Conservation (phyloP, 2,888 invertebrate genomes). For the Axea sp. region DNA sequence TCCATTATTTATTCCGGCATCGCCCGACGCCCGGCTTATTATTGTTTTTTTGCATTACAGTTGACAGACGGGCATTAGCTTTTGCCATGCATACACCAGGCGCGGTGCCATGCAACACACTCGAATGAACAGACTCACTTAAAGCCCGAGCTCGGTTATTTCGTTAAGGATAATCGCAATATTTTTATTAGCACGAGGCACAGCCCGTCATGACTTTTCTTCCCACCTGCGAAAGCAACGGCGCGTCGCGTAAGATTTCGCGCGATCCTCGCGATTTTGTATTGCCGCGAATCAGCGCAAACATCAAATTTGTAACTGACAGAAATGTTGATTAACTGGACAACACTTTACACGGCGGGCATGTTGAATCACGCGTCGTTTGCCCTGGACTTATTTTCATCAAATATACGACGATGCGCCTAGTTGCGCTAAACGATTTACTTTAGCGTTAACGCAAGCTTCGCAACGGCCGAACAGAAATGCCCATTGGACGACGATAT, state of each 20-base stretch:
- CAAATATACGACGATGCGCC: too few species aligned
- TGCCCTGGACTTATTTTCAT: too few species aligned
- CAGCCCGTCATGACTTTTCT: not conserved
- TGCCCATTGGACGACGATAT: too few species aligned
- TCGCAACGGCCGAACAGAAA: too few species aligned
- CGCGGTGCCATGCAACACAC: too few species aligned
- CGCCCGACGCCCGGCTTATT: slow-evolving; percentile 17
- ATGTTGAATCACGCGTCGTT: too few species aligned
- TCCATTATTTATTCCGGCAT: slow-evolving; percentile 37
- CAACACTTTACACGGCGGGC: too few species aligned
- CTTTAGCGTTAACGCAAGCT: too few species aligned
- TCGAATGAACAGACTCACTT: slow-evolving; percentile 1
- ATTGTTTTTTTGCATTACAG: slow-evolving; percentile 34
- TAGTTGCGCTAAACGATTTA: too few species aligned
- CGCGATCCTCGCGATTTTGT: not conserved
- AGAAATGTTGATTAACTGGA: too few species aligned
- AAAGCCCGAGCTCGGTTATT: not conserved
- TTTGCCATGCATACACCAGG: not conserved
- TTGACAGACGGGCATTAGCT: slow-evolving; percentile 26
- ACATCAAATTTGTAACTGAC: slow-evolving; percentile 16
- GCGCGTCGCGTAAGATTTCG: not conserved
- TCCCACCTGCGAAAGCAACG: slow-evolving; percentile 2
- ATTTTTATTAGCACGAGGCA: slow-evolving; percentile 11
- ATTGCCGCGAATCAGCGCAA: slow-evolving; percentile 28
- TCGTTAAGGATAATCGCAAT: slow-evolving; percentile 25